Conservation (phyloP, 30 jellyfish, hydroid and myxozoan species). For the Aurelia coerulea region DNA sequence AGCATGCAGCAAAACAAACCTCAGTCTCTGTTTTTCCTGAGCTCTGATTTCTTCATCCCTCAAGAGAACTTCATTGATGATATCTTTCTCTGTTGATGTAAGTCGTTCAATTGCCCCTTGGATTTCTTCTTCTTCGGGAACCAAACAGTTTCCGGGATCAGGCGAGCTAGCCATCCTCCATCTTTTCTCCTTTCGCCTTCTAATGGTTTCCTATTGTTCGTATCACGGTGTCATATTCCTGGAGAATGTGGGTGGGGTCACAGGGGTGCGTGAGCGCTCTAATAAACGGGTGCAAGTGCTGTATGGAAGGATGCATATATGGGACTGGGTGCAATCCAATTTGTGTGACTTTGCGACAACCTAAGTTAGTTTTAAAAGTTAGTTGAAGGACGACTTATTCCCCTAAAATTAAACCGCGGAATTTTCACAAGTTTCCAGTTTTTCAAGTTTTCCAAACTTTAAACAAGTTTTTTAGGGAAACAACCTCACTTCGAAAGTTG, state of each 20-base stretch:
- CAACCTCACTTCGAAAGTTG: too few species aligned
- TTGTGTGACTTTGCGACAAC: too few species aligned
- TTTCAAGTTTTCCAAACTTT: too few species aligned
- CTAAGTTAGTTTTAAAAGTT: too few species aligned
- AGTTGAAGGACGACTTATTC: too few species aligned
- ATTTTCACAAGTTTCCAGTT: too few species aligned
- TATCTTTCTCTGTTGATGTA: slow-evolving; percentile 85
- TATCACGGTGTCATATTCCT: neutral
- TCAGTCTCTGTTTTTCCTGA: slow-evolving; percentile 79
- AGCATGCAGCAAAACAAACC: slow-evolving; percentile 55
- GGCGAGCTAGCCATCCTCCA: slow-evolving; percentile 56
- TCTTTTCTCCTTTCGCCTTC: slow-evolving; percentile 14
- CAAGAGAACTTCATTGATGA: slow-evolving; percentile 72
- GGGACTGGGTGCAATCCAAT: too few species aligned
- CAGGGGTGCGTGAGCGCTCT: too few species aligned
- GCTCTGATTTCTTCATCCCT: slow-evolving; percentile 90
- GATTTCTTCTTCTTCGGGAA: slow-evolving; percentile 59
- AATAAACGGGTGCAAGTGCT: too few species aligned
- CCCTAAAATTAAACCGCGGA: too few species aligned
- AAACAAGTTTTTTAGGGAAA: too few species aligned
- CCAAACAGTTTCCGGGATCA: slow-evolving; percentile 63
- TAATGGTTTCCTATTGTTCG: neutral
- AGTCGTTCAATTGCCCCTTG: slow-evolving; percentile 69
- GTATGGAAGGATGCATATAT: too few species aligned
- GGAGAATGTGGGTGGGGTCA: neutral